Evolutionary conservation across 2,113 vertebrate species (phyloP).

Genomic region (Pimephales promelas): DNA sequence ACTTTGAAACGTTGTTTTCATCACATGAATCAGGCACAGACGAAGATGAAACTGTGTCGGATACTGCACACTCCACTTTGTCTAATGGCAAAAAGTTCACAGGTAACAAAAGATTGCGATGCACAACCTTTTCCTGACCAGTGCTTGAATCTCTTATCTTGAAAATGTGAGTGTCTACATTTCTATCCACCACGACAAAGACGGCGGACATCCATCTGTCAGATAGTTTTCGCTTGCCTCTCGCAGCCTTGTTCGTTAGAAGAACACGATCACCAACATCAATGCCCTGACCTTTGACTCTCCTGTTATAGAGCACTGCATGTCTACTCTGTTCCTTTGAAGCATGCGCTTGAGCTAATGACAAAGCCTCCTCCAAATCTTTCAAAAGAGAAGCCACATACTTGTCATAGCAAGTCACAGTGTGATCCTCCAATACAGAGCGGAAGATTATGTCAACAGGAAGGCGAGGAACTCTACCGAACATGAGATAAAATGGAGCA

Average conservation of each 20-base stretch:
- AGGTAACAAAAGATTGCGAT: neutral
- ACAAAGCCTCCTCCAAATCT: neutral
- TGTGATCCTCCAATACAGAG: neutral
- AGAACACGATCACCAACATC: neutral
- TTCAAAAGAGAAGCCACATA: constrained; percentile 5
- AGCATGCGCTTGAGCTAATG: neutral
- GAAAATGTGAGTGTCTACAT: neutral
- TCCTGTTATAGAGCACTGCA: neutral
- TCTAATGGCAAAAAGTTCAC: neutral
- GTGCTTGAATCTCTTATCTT: neutral
- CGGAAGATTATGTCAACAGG: neutral
- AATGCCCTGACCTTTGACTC: neutral
- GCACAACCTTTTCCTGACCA: neutral
- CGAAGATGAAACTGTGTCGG: neutral
- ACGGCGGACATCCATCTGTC: neutral
- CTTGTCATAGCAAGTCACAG: neutral
- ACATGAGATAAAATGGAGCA: constrained; percentile 1
- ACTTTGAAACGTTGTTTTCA: neutral
- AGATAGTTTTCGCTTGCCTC: neutral
- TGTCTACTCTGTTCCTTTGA: neutral
- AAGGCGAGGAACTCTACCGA: neutral
- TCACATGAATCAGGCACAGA: neutral
- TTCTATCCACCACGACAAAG: neutral
- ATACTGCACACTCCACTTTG: neutral
- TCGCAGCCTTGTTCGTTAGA: neutral